Conservation (phyloP, 2,888 invertebrate genomes). For the Melolontha melolontha region DNA sequence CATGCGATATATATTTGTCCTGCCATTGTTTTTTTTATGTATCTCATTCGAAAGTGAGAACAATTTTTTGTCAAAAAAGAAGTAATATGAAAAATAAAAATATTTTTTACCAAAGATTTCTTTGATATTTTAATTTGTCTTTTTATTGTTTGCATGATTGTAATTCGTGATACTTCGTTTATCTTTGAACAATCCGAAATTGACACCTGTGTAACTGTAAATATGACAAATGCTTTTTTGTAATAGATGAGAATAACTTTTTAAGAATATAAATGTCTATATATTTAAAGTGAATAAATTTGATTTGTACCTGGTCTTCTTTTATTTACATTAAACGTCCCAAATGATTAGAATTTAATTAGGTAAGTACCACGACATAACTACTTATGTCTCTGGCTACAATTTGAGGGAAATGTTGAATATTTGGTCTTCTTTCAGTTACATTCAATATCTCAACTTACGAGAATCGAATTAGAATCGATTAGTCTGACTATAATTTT, state of each 20-base stretch:
- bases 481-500: too few relatives aligned
- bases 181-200: conserved; percentile 7
- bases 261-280: conserved; percentile 44
- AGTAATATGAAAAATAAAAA: conserved; percentile 31
- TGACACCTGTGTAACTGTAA: conserved; percentile 37
- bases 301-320: conserved; percentile 39
- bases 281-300: conserved; percentile 45
- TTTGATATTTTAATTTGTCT: conserved; percentile 30
- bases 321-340: conserved; percentile 7
- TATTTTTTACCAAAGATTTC: conserved; percentile 43
- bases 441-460: too few relatives aligned
- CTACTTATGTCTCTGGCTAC: too few relatives aligned
- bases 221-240: conserved; percentile 42
- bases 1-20: neutral
- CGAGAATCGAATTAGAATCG: too few relatives aligned
- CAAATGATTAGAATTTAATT: too few relatives aligned
- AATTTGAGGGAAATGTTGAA: too few relatives aligned
- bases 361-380: too few relatives aligned
- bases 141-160: neutral
- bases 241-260: conserved; percentile 39
- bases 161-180: neutral
- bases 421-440: too few relatives aligned
- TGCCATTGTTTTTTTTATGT: too few relatives aligned
- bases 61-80: conserved; percentile 24
- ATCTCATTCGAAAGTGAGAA: neutral